Evolutionary conservation across 1,140 invertebrate species (phyloP).

Genomic region (Brachionus angularis): DNA sequence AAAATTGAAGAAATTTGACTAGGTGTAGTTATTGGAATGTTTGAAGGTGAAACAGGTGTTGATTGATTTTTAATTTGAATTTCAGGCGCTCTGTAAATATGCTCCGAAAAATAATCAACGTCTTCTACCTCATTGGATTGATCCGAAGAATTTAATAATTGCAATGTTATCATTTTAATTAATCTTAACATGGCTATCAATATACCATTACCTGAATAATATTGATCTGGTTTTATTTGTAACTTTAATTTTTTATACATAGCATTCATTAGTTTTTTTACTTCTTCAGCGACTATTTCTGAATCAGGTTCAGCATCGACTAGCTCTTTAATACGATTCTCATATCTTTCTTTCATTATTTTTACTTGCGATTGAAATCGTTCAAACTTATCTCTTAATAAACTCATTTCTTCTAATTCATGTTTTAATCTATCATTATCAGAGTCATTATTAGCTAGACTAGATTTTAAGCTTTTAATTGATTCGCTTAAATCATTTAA

Average conservation of each 20-base stretch:
- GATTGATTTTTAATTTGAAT: background rate
- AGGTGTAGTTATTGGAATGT: no score
- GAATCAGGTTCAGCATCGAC: constrained; percentile 47
- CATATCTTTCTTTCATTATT: constrained; percentile 54
- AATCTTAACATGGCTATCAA: constrained; percentile 49
- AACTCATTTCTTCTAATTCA: constrained; percentile 44
- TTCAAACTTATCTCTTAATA: constrained; percentile 50
- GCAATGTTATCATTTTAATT: constrained; percentile 50
- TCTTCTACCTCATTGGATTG: constrained; percentile 23
- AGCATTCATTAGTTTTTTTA: constrained; percentile 58
- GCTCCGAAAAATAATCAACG: constrained; percentile 37
- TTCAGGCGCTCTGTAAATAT: constrained; percentile 4
- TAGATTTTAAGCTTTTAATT: constrained; percentile 47
- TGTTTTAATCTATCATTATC: constrained; percentile 47
- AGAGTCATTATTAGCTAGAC: constrained; percentile 50
- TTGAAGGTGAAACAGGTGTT: no score
- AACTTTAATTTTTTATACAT: constrained; percentile 51
- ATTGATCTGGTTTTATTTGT: constrained; percentile 51
- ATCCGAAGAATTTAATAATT: background rate
- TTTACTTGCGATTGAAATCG: constrained; percentile 50
- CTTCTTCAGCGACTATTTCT: constrained; percentile 47
- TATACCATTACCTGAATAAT: constrained; percentile 51
- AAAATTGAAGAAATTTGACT: no score
- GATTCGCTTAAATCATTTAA: constrained; percentile 37
- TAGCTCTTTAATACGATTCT: constrained; percentile 51